Conservation (phyloP, 2,797 vertebrate species). For the Mallotus villosus region DNA sequence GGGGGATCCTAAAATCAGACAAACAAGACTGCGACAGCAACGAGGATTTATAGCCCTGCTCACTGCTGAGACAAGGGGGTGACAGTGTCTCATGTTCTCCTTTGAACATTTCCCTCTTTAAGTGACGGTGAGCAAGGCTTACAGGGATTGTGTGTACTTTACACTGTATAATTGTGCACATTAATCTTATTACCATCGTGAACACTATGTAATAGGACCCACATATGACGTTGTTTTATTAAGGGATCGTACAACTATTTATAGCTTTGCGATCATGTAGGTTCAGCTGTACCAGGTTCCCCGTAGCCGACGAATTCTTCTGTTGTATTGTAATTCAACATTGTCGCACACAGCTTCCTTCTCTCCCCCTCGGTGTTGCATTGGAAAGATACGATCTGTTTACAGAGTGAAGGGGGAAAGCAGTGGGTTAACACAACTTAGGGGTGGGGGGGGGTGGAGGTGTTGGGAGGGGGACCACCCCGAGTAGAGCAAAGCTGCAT, state of each 20-base stretch:
- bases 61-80: constrained; percentile 44
- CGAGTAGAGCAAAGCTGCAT: constrained; percentile 39
- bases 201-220: no score
- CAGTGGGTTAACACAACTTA: constrained; percentile 50
- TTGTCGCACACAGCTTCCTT: constrained; percentile 43
- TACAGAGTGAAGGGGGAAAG: constrained; percentile 56
- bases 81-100: constrained; percentile 7
- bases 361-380: constrained; percentile 44
- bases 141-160: background rate
- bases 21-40: constrained; percentile 66
- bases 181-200: background rate
- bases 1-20: constrained; percentile 57
- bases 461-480: constrained; percentile 60
- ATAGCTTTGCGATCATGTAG: no score
- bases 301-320: background rate
- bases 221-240: no score
- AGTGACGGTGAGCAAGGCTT: constrained; percentile 15
- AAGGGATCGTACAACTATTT: no score
- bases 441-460: background rate
- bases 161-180: background rate
- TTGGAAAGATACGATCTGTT: constrained; percentile 60
- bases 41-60: constrained; percentile 67
- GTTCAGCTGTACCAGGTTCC: background rate
- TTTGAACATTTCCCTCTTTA: constrained; percentile 43
- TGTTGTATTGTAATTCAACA: constrained; percentile 48